Conservation (phyloP, 2,888 invertebrate genomes). For the Oxycera nigricornis region DNA sequence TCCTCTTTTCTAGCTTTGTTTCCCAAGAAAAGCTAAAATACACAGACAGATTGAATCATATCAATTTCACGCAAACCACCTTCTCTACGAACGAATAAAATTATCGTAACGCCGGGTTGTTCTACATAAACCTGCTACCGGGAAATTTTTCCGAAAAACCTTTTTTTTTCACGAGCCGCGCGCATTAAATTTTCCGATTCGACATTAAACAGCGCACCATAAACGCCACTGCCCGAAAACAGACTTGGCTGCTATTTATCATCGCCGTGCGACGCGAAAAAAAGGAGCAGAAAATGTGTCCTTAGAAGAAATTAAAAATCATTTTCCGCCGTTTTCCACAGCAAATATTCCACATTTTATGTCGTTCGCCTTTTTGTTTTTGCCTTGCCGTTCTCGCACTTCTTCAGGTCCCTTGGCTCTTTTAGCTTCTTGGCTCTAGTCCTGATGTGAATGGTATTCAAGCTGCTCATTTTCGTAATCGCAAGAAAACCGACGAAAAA, state of each 20-base stretch:
- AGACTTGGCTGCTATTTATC: slow-evolving; percentile 25
- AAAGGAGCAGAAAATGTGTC: slow-evolving; percentile 16
- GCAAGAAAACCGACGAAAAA: background rate
- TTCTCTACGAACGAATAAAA: background rate
- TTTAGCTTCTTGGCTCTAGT: background rate
- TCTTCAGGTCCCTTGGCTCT: background rate
- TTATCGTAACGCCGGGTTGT: background rate
- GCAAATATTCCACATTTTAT: slow-evolving; percentile 32
- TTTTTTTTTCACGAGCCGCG: background rate
- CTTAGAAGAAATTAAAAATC: slow-evolving; percentile 35
- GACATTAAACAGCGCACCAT: background rate
- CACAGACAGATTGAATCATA: background rate
- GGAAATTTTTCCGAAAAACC: background rate
- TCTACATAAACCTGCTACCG: background rate
- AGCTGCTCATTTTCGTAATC: background rate
- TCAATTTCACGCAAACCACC: background rate
- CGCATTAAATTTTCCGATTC: background rate
- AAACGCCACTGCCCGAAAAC: background rate
- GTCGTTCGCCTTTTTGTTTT: slow-evolving; percentile 20
- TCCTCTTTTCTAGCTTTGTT: no score
- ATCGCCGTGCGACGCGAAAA: slow-evolving; percentile 5
- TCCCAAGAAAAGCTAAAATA: no score
- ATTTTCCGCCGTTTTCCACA: slow-evolving; percentile 26
- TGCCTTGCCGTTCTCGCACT: background rate
- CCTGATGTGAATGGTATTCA: background rate